Conservation (phyloP, 1,140 invertebrate genomes). For the Psilanteris sp. region DNA sequence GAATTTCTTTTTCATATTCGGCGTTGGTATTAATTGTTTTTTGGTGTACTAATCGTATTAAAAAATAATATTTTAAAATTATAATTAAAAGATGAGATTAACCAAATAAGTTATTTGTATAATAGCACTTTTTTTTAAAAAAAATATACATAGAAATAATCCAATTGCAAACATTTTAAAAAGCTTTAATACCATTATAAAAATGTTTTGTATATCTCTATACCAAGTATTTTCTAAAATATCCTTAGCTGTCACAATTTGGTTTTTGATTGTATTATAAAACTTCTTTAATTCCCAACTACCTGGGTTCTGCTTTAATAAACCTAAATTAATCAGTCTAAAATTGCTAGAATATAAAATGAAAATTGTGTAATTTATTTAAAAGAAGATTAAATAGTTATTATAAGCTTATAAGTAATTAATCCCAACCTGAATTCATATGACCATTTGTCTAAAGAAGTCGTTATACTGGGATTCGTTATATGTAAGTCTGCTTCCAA, state of each 20-base stretch:
- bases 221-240: constrained; percentile 83
- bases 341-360: constrained; percentile 64
- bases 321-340: constrained; percentile 67
- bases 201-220: constrained; percentile 83
- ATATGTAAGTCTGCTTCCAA: constrained; percentile 65
- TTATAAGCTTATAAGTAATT: constrained; percentile 29
- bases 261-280: constrained; percentile 78
- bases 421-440: constrained; percentile 63
- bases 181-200: constrained; percentile 69
- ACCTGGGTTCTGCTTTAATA: constrained; percentile 77
- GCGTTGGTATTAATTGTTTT: constrained; percentile 87
- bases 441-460: constrained; percentile 70
- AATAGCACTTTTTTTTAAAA: neutral
- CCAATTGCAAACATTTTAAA: too few relatives aligned
- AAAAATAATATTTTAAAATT: constrained; percentile 23
- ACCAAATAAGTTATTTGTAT: too few relatives aligned
- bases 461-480: constrained; percentile 74
- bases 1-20: constrained; percentile 84
- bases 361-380: constrained; percentile 35
- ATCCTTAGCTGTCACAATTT: constrained; percentile 81
- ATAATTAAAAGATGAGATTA: too few relatives aligned
- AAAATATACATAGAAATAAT: too few relatives aligned
- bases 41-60: constrained; percentile 85
- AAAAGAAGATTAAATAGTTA: constrained; percentile 8
- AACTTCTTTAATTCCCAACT: constrained; percentile 84